Evolutionary conservation across 92 coral and sea anemone species (phyloP), one percentile per base, ranked within the genome.

Genomic region (Paramuricea clavata): DNA sequence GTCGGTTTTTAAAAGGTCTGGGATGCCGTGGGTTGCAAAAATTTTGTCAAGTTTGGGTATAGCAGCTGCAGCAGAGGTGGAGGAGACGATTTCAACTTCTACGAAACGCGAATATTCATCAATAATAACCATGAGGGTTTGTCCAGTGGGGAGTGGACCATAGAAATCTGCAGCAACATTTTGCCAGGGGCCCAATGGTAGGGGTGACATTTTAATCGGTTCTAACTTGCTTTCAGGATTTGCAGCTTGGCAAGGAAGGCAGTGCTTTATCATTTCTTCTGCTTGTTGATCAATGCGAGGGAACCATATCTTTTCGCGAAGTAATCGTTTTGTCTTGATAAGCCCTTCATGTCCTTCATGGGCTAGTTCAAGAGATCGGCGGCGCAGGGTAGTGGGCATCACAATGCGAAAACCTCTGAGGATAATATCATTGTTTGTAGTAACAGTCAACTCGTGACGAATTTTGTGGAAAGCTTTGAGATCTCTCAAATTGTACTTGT

Each of bases 261-360:
- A 90, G 69, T 61, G 47, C 12, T 64, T 28, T 25, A 90, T 70
- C 86, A 81, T 69, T 31, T 64, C 25, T 43, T 91, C 94, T 15
- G 86, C 89, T 30, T 68, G 68, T 77, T 61, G 13, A 49, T 79
- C 89, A 31, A 91, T 91, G 21, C 89, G 56, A 22, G 94, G 94
- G 59, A 86, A 84, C 95, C 95, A 89, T 59, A 90, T 78, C 44
- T 85, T 87, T 19, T 82, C 82, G 13, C 92, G 42, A 34, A 88
- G 87, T 30, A 87, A 69, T 36, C 73, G 81, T 75, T 88, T 90
- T 21, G 91, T 86, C 54, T 91, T 85, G 9, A 86, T 68, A 10
- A 93, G 89, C 12, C 91, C 93, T 57, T 90, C 89, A 71, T 88
- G 87, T 3, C 92, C 93, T 67, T 93, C 93, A 44, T 92, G 93